A percentile compares a stretch with the other conserved stretches of the same genome.
These are phyloP conservation scores for Melinaea menophilus DNA, from an alignment of 2,888 invertebrate species.

Conservation along the genomic window DNA sequence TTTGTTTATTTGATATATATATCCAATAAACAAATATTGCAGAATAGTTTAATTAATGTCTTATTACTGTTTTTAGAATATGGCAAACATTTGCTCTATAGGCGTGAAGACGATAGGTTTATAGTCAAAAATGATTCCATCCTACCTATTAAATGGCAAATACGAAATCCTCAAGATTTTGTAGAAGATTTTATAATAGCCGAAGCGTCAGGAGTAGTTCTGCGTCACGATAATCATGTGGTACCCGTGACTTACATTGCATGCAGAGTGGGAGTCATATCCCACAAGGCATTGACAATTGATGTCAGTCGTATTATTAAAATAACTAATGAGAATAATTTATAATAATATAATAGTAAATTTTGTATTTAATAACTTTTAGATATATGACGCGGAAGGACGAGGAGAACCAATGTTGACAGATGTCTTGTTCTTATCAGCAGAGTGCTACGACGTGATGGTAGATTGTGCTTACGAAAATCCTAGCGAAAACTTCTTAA, in stretches of 20 bases:
- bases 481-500: slow-evolving; percentile 61
- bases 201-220: slow-evolving; percentile 60
- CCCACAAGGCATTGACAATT: slow-evolving; percentile 56
- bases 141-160: slow-evolving; percentile 76
- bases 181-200: slow-evolving; percentile 69
- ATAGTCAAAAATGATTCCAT: slow-evolving; percentile 77
- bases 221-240: slow-evolving; percentile 64
- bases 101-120: slow-evolving; percentile 67
- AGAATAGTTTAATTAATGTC: background rate
- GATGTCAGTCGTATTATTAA: slow-evolving; percentile 53
- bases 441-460: slow-evolving; percentile 79
- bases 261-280: slow-evolving; percentile 60
- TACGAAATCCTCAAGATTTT: slow-evolving; percentile 61
- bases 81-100: slow-evolving; percentile 74
- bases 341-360: background rate
- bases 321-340: background rate
- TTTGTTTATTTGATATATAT: background rate
- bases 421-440: slow-evolving; percentile 65
- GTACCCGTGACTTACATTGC: slow-evolving; percentile 73
- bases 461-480: slow-evolving; percentile 74
- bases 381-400: slow-evolving; percentile 68
- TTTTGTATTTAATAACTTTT: slow-evolving; percentile 21
- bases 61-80: slow-evolving; percentile 56
- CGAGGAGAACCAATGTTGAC: slow-evolving; percentile 65
- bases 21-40: background rate